Percentiles rank a stretch among this genome's conserved stretches.
Evolutionary conservation across 1,140 invertebrate species (phyloP).

Genomic region (Lucilia cuprina): DNA sequence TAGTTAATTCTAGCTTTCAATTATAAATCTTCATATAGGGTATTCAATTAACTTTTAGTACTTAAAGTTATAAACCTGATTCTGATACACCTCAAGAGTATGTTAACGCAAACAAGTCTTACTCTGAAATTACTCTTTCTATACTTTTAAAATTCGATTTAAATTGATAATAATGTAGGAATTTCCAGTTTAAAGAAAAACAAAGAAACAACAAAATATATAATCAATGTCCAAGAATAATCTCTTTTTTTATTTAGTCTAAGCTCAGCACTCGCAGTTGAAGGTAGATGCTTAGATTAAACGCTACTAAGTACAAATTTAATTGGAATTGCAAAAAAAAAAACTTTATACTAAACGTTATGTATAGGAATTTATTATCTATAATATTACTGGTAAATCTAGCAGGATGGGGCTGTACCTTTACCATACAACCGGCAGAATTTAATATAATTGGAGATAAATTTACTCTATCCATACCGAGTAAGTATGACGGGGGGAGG

Average conservation of each 20-base stretch:
- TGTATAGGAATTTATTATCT: background rate
- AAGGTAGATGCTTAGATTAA: background rate
- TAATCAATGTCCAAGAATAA: background rate
- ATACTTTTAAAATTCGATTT: background rate
- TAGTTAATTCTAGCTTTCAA: too few relatives aligned
- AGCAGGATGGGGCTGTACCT: background rate
- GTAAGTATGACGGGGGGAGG: too few relatives aligned
- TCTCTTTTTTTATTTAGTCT: background rate
- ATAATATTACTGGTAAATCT: background rate
- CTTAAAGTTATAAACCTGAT: too few relatives aligned
- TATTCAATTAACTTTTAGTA: too few relatives aligned
- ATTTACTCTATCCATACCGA: conserved; percentile 54
- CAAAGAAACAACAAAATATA: background rate
- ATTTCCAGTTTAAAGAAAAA: background rate
- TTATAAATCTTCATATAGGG: too few relatives aligned
- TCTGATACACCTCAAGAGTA: background rate
- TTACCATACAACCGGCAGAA: background rate
- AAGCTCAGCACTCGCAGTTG: background rate
- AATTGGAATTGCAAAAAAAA: background rate
- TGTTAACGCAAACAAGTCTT: background rate
- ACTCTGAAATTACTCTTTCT: background rate
- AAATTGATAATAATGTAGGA: background rate
- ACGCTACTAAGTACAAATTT: background rate
- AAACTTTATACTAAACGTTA: background rate
- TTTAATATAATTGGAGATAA: conserved; percentile 46